Evolutionary conservation across 2,888 invertebrate genomes (phyloP).

Genomic region (Watsonalla binaria): DNA sequence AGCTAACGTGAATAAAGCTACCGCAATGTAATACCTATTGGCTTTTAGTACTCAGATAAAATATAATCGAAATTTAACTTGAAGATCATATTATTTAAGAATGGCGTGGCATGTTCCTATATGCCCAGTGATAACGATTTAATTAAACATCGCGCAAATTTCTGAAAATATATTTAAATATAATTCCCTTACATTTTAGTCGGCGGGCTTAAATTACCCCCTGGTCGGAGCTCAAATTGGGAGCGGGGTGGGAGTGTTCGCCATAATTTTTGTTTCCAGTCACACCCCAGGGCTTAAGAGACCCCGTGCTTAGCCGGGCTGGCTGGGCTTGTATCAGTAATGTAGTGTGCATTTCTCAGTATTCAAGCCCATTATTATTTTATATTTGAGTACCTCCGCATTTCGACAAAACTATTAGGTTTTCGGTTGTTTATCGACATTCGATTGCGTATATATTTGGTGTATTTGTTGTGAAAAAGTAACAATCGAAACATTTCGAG

Average conservation of each 20-base stretch:
- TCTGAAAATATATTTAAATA: conserved; percentile 18
- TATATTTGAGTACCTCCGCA: no score
- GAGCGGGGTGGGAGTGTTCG: conserved; percentile 21
- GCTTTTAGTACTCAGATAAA: no score
- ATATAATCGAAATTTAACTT: neutral
- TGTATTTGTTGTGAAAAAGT: no score
- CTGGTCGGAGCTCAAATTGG: conserved; percentile 16
- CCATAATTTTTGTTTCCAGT: conserved; percentile 44
- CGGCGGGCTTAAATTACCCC: conserved; percentile 36
- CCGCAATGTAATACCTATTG: no score
- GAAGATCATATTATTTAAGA: conserved; percentile 2
- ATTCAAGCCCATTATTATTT: no score
- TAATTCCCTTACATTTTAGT: conserved; percentile 32
- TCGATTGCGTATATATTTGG: no score
- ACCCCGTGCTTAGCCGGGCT: conserved; percentile 9
- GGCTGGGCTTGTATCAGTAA: conserved; percentile 9
- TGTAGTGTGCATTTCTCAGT: neutral
- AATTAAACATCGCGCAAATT: conserved; percentile 4
- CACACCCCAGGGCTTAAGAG: conserved; percentile 27
- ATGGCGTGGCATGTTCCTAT: neutral
- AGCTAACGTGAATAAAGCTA: no score
- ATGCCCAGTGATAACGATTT: conserved; percentile 6
- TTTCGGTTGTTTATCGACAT: no score
- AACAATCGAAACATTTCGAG: no score
- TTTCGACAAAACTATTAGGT: no score